Conservation (phyloP, 2,888 invertebrate species). For the Drosophila diplacantha region DNA sequence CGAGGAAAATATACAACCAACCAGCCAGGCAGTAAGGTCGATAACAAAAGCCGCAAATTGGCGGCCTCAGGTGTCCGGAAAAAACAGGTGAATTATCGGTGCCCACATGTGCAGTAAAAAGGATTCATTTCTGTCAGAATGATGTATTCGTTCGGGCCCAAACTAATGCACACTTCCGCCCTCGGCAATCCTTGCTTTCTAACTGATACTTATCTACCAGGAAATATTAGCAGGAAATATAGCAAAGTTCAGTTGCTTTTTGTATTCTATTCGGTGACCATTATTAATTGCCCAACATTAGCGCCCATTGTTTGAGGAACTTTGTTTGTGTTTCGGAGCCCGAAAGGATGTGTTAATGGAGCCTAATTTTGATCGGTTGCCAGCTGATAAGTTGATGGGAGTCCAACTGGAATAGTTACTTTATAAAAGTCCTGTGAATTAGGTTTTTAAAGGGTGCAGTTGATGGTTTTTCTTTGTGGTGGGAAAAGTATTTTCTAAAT, state of each 20-base stretch:
- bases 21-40: conserved; percentile 23
- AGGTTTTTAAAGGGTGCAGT: neutral
- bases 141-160: conserved; percentile 56
- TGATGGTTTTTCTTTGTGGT: neutral
- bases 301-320: conserved; percentile 61
- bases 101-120: conserved; percentile 37
- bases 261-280: conserved; percentile 23
- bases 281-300: conserved; percentile 67
- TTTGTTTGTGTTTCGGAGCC: conserved; percentile 11
- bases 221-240: conserved; percentile 60
- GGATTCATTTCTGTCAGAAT: conserved; percentile 67
- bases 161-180: conserved; percentile 60
- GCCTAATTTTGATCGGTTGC: conserved; percentile 47
- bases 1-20: conserved; percentile 38
- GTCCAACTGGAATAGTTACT: neutral
- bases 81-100: conserved; percentile 42
- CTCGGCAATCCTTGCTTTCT: conserved; percentile 63
- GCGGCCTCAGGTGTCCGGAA: conserved; percentile 62
- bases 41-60: conserved; percentile 65
- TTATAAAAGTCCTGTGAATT: neutral
- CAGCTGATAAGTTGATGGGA: conserved; percentile 41
- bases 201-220: conserved; percentile 59
- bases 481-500: neutral
- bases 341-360: conserved; percentile 64
- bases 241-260: conserved; percentile 47